Evolutionary conservation across 2,797 vertebrate genomes (phyloP), one percentile per base, ranked within the genome.

Genomic region (Chelon auratus): DNA sequence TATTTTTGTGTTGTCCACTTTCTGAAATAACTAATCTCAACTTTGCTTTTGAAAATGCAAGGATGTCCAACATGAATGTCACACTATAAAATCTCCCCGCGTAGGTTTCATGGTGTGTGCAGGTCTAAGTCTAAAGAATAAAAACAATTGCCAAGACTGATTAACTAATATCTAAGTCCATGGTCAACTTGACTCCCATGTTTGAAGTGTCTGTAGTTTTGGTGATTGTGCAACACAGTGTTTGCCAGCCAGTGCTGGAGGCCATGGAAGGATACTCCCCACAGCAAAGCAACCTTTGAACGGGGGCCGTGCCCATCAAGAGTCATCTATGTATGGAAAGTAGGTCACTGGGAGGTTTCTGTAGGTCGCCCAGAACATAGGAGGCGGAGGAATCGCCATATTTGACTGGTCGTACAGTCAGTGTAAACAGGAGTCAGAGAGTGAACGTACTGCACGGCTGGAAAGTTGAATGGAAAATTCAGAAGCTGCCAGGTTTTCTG

Each of bases 271-370:
- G 89, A 78, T 78, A 83, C 80, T 76, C 86, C 87, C 85, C 51
- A 33, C 5, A 66, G 62, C 62, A 58, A 50, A 59, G 45, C 52
- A 81, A 69, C 60, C 63, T 73, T 63, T 77, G 68, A 62, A 81
- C 71, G 69, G 77, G 80, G 80, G 79, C 10, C 67, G 76, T 74
- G 61, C 42, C 76, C 51, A 52, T 67, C 56, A 81, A 67, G 37
- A 73, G 75, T 77, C 61, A 69, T 36, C 92, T 89, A 92, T 91
- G 83, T 91, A 91, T 66, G 87, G 91, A 93, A 94, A 93, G 68
- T 91, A 92, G 90, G 93, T 87, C 89, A 80, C 42, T 1, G 1
- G 36, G 45, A 77, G 71, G 61, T 62, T 74, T 79, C 79, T 83
- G 61, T 72, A 48, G 61, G 83, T 89, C 42, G 26, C 30, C 36